A percentile compares a stretch with the other conserved stretches of the same genome.
Conservation (phyloP, 2,888 invertebrate species). For the Troides helena region DNA sequence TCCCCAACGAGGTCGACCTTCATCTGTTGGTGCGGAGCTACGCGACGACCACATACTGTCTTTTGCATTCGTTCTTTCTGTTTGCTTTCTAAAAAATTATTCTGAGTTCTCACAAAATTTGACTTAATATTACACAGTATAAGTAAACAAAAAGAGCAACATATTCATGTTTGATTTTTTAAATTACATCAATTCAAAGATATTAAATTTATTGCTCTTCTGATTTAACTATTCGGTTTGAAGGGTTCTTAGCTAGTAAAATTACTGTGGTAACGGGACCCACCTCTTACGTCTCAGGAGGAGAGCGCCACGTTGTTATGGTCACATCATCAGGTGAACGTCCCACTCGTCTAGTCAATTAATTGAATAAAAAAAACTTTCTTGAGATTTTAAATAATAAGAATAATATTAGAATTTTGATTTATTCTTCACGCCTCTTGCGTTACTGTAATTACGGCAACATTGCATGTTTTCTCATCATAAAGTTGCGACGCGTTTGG, state of each 20-base stretch:
- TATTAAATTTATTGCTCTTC: no score
- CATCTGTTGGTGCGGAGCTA: conserved; percentile 65
- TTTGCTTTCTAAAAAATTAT: conserved; percentile 43
- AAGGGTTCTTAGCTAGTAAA: no score
- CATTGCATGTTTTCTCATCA: conserved; percentile 13
- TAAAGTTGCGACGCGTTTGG: conserved; percentile 13
- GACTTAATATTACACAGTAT: background rate
- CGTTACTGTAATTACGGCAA: conserved; percentile 12
- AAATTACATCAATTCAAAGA: no score
- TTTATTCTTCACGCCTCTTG: conserved; percentile 19
- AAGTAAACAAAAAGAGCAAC: background rate
- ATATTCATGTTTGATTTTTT: no score
- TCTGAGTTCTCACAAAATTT: background rate
- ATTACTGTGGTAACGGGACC: no score
- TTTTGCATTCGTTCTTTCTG: conserved; percentile 48
- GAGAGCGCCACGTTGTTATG: no score
- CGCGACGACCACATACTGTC: conserved; percentile 66
- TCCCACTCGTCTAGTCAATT: no score
- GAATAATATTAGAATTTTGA: conserved; percentile 8
- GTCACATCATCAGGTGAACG: no score
- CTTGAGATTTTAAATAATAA: background rate
- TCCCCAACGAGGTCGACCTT: conserved; percentile 87
- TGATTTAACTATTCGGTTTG: no score
- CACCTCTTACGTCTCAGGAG: no score
- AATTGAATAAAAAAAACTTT: no score